These are phyloP conservation scores for Callithrix jacchus DNA, from an alignment of 2,113 vertebrate species.

Conservation along the genomic window DNA sequence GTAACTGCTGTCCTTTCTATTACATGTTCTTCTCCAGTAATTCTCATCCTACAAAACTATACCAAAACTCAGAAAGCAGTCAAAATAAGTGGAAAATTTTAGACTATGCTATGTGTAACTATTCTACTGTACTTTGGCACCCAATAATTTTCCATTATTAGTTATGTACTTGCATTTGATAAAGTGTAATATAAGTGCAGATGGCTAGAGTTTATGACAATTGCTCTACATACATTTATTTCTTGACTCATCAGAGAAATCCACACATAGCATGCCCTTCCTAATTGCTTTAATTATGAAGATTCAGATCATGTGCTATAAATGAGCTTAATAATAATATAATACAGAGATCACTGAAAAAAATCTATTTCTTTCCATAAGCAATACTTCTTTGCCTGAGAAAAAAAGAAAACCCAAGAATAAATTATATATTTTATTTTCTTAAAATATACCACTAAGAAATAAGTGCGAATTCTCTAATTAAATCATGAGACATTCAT, in stretches of 20 bases:
- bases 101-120: not conserved
- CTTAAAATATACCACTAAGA: not conserved
- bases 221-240: not conserved
- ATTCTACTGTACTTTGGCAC: not conserved
- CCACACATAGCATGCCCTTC: not conserved
- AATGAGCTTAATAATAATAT: not conserved
- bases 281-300: not conserved
- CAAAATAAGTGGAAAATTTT: not conserved
- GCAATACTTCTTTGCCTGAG: not conserved
- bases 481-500: not conserved
- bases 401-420: not conserved
- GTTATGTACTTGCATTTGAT: not conserved
- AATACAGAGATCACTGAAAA: not conserved
- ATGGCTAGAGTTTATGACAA: not conserved
- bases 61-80: not conserved
- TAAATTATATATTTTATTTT: not conserved
- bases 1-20: not conserved
- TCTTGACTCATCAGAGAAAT: not conserved
- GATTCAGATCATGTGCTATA: not conserved
- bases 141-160: not conserved
- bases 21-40: not conserved
- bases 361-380: not conserved
- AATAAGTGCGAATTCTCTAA: not conserved
- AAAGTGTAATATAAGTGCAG: not conserved
- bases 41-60: not conserved